A percentile compares a stretch with the other conserved stretches of the same genome.
phyloP scores from a whole-genome alignment of 2,113 vertebrate species.

The Riparia riparia region DNA sequence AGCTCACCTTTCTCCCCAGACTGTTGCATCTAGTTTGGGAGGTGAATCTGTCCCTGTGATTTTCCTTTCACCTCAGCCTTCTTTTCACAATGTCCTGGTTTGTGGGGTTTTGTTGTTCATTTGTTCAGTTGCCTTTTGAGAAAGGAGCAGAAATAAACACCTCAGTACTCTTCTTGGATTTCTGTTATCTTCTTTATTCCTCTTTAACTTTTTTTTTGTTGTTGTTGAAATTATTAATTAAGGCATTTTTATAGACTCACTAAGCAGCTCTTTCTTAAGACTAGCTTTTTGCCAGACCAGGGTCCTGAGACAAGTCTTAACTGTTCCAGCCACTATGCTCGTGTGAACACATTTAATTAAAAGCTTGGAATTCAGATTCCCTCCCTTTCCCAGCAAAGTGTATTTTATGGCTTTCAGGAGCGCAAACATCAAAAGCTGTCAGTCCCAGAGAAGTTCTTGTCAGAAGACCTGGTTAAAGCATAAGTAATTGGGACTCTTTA shows the following conservation, averaged over 20 bases:
- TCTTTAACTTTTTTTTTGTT: not conserved
- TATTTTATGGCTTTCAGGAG: not conserved
- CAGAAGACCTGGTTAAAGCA: not conserved
- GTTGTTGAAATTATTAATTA: not conserved
- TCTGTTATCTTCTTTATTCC: not conserved
- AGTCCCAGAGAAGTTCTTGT: not conserved
- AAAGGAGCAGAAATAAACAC: not conserved
- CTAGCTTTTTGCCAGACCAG: not conserved
- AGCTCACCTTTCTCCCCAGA: not conserved
- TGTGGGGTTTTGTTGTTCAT: not conserved
- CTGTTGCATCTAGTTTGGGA: not conserved
- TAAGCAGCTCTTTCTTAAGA: not conserved
- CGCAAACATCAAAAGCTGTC: not conserved
- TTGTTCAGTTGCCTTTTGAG: not conserved
- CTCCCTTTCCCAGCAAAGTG: not conserved
- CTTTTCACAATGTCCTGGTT: not conserved
- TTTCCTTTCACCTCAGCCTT: not conserved
- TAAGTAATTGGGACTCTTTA: not conserved
- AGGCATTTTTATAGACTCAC: not conserved
- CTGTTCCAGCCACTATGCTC: not conserved
- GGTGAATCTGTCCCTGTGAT: not conserved
- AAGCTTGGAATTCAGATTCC: not conserved
- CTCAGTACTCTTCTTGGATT: not conserved
- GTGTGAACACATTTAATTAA: not conserved
- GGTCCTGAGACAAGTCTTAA: not conserved